Evolutionary conservation across 2,888 invertebrate genomes (phyloP).

Genomic region (Laspeyria flexula): DNA sequence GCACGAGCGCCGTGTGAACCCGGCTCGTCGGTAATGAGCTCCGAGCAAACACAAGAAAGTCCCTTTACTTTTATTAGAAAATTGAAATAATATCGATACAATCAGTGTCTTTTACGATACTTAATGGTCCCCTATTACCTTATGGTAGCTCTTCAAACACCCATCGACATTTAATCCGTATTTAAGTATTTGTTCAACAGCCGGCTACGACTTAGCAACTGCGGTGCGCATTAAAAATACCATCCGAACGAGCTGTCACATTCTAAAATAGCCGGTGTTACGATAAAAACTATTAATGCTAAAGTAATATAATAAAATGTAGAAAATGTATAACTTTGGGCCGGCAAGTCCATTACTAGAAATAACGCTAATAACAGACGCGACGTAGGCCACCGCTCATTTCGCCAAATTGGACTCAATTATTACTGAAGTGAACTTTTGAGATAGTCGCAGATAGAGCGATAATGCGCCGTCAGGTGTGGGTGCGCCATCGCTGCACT

Average conservation of each 20-base stretch:
- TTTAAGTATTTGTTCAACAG: slow-evolving; percentile 53
- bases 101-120: slow-evolving; percentile 62
- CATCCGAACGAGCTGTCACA: slow-evolving; percentile 57
- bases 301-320: slow-evolving; percentile 57
- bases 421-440: slow-evolving; percentile 59
- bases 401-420: slow-evolving; percentile 73
- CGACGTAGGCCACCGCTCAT: slow-evolving; percentile 41
- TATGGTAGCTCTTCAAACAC: slow-evolving; percentile 48
- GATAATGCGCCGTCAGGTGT: slow-evolving; percentile 69
- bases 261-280: slow-evolving; percentile 55
- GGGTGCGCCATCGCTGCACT: slow-evolving; percentile 34
- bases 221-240: slow-evolving; percentile 56
- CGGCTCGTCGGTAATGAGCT: slow-evolving; percentile 58
- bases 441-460: slow-evolving; percentile 49
- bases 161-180: slow-evolving; percentile 54
- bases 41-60: slow-evolving; percentile 59
- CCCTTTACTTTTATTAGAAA: slow-evolving; percentile 54
- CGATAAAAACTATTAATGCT: slow-evolving; percentile 56
- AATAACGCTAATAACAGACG: slow-evolving; percentile 61
- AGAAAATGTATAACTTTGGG: slow-evolving; percentile 52
- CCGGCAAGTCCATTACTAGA: slow-evolving; percentile 66
- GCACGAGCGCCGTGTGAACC: slow-evolving; percentile 64
- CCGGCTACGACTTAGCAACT: slow-evolving; percentile 33
- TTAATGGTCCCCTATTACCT: slow-evolving; percentile 52
- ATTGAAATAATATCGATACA: slow-evolving; percentile 68